Evolutionary conservation across 2,888 invertebrate genomes (phyloP).

Genomic region (Erynnis tages): DNA sequence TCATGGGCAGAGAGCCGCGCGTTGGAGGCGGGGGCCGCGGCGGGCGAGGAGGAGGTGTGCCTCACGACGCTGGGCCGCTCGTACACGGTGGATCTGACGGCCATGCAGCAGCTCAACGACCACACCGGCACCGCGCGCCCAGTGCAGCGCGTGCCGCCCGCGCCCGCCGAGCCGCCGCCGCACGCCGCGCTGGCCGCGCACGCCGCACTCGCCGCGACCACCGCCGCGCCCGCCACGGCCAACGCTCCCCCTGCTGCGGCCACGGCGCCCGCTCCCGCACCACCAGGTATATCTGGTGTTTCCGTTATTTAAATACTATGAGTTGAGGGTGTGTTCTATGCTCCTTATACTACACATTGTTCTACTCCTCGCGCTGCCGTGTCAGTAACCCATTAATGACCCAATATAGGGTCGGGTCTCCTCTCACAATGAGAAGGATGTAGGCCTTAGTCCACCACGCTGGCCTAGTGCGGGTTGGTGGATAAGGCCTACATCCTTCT

Average conservation of each 20-base stretch:
- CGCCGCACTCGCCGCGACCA: conserved; percentile 33
- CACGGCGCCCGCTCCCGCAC: too few species aligned
- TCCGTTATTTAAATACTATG: too few species aligned
- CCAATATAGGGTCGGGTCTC: too few species aligned
- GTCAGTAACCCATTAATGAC: too few species aligned
- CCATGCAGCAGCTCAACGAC: conserved; percentile 99
- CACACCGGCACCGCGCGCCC: conserved; percentile 97
- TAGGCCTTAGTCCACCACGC: too few species aligned
- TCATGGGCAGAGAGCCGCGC: conserved; percentile 96
- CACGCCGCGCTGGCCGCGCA: conserved; percentile 36
- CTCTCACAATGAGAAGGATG: too few species aligned
- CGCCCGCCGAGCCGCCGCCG: conserved; percentile 37
- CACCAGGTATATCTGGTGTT: too few species aligned
- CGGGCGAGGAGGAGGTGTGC: conserved; percentile 97
- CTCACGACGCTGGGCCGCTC: conserved; percentile 95
- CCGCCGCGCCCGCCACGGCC: conserved; percentile 34
- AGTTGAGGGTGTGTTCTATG: too few species aligned
- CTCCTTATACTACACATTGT: too few species aligned
- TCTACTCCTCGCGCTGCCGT: too few species aligned
- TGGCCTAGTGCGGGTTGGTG: too few species aligned
- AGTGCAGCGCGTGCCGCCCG: conserved; percentile 90
- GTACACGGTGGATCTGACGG: conserved; percentile 97
- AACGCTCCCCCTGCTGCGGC: neutral
- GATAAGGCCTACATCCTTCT: too few species aligned
- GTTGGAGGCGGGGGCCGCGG: conserved; percentile 96